phyloP scores from a whole-genome alignment of 2,888 invertebrate species.

The Ichneumon xanthorius region DNA sequence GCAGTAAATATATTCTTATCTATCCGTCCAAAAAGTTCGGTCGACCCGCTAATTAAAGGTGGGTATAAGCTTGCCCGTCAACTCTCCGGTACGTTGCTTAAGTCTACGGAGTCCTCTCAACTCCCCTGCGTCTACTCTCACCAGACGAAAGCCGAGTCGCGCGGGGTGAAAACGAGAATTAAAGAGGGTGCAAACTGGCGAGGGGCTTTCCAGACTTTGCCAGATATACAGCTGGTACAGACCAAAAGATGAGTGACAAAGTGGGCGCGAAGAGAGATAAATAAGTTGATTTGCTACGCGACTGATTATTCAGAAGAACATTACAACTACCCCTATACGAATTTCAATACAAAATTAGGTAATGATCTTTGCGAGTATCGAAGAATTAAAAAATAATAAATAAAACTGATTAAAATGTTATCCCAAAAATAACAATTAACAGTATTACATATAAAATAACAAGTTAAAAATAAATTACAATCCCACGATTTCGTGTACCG shows the following conservation, averaged over 20 bases:
- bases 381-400: neutral
- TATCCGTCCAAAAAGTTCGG: constrained; percentile 80
- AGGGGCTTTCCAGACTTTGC: constrained; percentile 26
- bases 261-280: constrained; percentile 14
- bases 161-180: constrained; percentile 57
- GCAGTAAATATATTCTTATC: constrained; percentile 82
- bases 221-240: neutral
- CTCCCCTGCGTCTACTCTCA: constrained; percentile 35
- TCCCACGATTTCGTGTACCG: neutral
- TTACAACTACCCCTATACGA: neutral
- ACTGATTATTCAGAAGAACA: constrained; percentile 19
- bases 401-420: neutral
- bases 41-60: constrained; percentile 81
- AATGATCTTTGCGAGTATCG: neutral
- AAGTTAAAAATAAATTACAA: neutral
- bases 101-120: constrained; percentile 53
- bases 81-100: constrained; percentile 49
- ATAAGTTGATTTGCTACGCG: constrained; percentile 2
- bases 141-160: constrained; percentile 52
- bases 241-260: constrained; percentile 32
- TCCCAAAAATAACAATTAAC: too few species aligned
- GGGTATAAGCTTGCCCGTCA: constrained; percentile 74
- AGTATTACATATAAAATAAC: too few species aligned
- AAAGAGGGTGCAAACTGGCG: constrained; percentile 52
- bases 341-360: constrained; percentile 30